Conservation (phyloP, 2,797 vertebrate species). For the Rhabdomys pumilio region DNA sequence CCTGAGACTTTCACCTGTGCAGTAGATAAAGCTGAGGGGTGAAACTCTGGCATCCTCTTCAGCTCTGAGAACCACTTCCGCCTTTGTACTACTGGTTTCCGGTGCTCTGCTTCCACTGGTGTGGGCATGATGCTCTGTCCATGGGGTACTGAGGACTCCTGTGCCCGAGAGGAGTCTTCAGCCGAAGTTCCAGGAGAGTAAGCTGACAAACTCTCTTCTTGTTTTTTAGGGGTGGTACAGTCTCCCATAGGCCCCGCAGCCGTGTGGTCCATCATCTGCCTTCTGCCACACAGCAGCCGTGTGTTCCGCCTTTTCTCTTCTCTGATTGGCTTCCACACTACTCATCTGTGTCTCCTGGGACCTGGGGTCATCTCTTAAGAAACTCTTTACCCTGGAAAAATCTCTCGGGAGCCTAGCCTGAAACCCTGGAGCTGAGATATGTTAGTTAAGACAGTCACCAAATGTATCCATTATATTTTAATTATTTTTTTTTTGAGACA, state of each 20-base stretch:
- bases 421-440: not conserved
- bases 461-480: not conserved
- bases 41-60: not conserved
- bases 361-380: not conserved
- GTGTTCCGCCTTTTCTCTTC: fast-evolving
- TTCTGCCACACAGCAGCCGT: not conserved
- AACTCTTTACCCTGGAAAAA: not conserved
- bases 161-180: not conserved
- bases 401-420: not conserved
- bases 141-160: too few relatives aligned
- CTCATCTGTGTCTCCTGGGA: too few relatives aligned
- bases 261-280: fast-evolving
- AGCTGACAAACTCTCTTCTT: not conserved
- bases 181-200: not conserved
- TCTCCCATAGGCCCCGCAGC: not conserved
- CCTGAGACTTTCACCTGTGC: not conserved
- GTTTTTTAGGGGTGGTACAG: fast-evolving
- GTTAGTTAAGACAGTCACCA: not conserved
- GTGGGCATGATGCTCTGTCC: not conserved
- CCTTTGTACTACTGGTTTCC: not conserved
- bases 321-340: too few relatives aligned
- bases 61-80: not conserved
- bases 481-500: not conserved
- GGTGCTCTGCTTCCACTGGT: not conserved
- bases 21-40: not conserved